Conservation (phyloP, 1,140 invertebrate genomes). For the Drosophila elegans region DNA sequence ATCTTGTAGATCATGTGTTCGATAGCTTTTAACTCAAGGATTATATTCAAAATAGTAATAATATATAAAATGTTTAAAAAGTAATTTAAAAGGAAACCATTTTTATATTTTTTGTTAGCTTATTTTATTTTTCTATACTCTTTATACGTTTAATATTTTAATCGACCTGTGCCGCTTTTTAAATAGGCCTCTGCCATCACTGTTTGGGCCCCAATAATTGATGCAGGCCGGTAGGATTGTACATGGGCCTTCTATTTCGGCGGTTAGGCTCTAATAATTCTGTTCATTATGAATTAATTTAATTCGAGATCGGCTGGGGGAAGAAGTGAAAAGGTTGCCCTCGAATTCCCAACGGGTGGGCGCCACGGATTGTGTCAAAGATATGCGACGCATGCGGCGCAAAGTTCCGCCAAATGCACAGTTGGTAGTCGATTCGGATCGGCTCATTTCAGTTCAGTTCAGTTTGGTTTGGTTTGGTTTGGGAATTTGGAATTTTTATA, state of each 20-base stretch:
- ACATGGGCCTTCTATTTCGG: conserved; percentile 21
- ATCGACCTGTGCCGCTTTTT: neutral
- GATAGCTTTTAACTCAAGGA: too few relatives aligned
- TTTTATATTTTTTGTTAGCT: too few relatives aligned
- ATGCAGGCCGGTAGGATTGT: conserved; percentile 20
- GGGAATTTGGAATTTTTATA: conserved; percentile 58
- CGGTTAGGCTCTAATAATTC: conserved; percentile 74
- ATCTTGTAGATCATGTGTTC: too few relatives aligned
- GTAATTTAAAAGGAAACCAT: too few relatives aligned
- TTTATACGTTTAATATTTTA: neutral
- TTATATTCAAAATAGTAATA: too few relatives aligned
- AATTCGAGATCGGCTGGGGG: conserved; percentile 56
- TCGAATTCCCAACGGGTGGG: conserved; percentile 74
- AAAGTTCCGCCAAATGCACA: conserved; percentile 82
- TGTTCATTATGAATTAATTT: conserved; percentile 81
- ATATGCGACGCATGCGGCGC: conserved; percentile 80
- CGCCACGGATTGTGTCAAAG: conserved; percentile 82
- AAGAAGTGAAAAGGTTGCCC: conserved; percentile 72
- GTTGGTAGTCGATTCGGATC: conserved; percentile 67
- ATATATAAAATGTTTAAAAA: too few relatives aligned
- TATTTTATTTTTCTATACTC: neutral
- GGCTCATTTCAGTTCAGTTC: conserved; percentile 2
- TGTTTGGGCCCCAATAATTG: conserved; percentile 16
- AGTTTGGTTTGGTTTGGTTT: neutral
- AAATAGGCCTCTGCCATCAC: conserved; percentile 38